Evolutionary conservation across 2,797 vertebrate species (phyloP).

Genomic region (Cheracebus regulus): DNA sequence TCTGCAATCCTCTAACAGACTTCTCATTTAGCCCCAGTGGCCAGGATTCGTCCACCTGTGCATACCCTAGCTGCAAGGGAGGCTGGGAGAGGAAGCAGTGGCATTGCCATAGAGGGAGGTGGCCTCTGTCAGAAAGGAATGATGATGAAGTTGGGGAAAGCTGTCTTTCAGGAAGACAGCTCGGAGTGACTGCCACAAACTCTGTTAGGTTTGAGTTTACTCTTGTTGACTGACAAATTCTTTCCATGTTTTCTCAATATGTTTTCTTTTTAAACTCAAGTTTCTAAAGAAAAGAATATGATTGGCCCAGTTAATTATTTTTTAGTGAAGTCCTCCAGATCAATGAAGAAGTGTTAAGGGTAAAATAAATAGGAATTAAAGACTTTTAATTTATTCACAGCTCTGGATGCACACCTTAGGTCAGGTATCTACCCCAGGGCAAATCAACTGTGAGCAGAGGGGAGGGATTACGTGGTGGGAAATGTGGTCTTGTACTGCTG

Average conservation of each 20-base stretch:
- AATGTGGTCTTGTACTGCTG: not conserved
- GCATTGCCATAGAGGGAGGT: not conserved
- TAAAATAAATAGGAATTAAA: constrained; percentile 14
- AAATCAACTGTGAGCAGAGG: not conserved
- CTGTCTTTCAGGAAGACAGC: not conserved
- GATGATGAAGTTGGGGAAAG: not conserved
- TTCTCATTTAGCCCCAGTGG: not conserved
- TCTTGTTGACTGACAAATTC: not conserved
- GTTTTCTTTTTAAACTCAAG: not conserved
- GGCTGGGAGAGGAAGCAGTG: not conserved
- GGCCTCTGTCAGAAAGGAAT: not conserved
- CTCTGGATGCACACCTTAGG: not conserved
- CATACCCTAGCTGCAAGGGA: not conserved
- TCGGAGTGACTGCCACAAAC: not conserved
- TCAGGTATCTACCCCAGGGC: not conserved
- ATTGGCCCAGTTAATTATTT: not conserved
- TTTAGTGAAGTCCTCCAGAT: not conserved
- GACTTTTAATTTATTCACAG: not conserved
- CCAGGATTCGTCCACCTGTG: not conserved
- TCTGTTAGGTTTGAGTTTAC: not conserved
- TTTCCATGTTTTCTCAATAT: not conserved
- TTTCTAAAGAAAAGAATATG: not conserved
- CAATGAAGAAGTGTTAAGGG: not conserved
- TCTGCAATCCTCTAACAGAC: not conserved
- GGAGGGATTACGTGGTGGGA: not conserved